Percentiles rank a stretch among this genome's conserved stretches.
Conservation (phyloP, 2,797 vertebrate genomes). For the Alfaro cultratus region DNA sequence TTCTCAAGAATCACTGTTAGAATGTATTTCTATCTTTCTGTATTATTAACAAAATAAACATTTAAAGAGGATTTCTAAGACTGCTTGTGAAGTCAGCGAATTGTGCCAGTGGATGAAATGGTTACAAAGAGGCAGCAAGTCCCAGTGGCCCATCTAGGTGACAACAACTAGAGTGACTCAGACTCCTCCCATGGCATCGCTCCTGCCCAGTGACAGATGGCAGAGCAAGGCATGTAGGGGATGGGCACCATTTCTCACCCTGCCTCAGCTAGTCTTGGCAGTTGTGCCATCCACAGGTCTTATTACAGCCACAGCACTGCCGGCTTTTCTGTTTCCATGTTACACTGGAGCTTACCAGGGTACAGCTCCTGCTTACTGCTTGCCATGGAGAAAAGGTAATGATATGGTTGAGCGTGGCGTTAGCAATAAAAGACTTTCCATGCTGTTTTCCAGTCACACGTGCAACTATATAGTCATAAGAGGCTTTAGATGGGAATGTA, state of each 20-base stretch:
- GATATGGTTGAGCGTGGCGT: constrained; percentile 54
- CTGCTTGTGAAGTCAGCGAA: constrained; percentile 21
- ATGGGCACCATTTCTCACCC: constrained; percentile 76
- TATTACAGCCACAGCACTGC: constrained; percentile 74
- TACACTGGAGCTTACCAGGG: constrained; percentile 67
- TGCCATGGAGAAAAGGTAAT: constrained; percentile 72
- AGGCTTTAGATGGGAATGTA: constrained; percentile 70
- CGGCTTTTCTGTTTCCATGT: constrained; percentile 59
- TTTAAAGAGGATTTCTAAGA: constrained; percentile 15
- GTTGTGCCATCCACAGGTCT: constrained; percentile 69
- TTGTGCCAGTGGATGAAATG: constrained; percentile 49
- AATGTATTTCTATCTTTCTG: background rate
- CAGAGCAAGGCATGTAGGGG: constrained; percentile 79
- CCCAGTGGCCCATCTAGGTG: constrained; percentile 66
- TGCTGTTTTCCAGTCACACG: constrained; percentile 35
- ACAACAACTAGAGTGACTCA: constrained; percentile 66
- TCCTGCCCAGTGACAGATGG: constrained; percentile 83
- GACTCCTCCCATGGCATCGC: constrained; percentile 65
- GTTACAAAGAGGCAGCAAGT: constrained; percentile 65
- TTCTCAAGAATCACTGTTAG: background rate
- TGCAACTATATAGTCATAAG: constrained; percentile 61
- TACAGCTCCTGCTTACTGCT: constrained; percentile 61
- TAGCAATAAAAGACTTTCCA: constrained; percentile 48
- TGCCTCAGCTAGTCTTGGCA: constrained; percentile 70
- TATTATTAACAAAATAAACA: constrained; percentile 11